Evolutionary conservation across 2,113 vertebrate species (phyloP).

Genomic region (Perccottus glenii): DNA sequence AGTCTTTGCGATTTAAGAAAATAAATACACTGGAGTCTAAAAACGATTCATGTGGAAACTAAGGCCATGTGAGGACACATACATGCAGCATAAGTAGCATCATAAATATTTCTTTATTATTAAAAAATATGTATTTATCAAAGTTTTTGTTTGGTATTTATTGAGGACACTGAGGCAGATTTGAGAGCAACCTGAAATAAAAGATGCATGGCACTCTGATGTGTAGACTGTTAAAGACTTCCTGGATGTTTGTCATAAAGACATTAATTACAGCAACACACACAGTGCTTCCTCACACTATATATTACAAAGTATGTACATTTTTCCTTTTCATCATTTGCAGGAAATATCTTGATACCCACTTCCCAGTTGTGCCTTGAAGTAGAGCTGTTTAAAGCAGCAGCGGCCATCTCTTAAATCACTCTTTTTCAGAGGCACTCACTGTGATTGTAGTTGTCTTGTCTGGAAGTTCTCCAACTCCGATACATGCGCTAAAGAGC

Average conservation of each 20-base stretch:
- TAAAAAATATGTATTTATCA: background rate
- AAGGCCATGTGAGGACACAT: too few relatives aligned
- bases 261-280: slow-evolving; percentile 6
- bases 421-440: slow-evolving; percentile 74
- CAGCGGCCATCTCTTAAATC: slow-evolving; percentile 72
- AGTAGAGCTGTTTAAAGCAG: slow-evolving; percentile 41
- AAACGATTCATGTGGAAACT: too few relatives aligned
- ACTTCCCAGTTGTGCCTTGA: slow-evolving; percentile 45
- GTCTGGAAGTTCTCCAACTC: slow-evolving; percentile 83
- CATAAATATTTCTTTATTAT: too few relatives aligned
- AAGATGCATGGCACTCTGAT: slow-evolving; percentile 2
- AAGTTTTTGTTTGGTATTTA: background rate
- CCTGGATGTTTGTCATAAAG: background rate
- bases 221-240: background rate
- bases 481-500: slow-evolving; percentile 74
- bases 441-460: slow-evolving; percentile 80
- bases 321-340: slow-evolving; percentile 31
- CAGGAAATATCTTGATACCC: slow-evolving; percentile 40
- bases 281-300: slow-evolving; percentile 4
- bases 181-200: slow-evolving; percentile 7
- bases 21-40: too few relatives aligned
- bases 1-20: too few relatives aligned
- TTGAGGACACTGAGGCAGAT: background rate
- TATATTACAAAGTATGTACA: slow-evolving; percentile 6
- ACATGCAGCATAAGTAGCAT: too few relatives aligned